These are phyloP conservation scores for Drosophila borborema DNA, from an alignment of 2,888 invertebrate genomes.

Conservation along the genomic window DNA sequence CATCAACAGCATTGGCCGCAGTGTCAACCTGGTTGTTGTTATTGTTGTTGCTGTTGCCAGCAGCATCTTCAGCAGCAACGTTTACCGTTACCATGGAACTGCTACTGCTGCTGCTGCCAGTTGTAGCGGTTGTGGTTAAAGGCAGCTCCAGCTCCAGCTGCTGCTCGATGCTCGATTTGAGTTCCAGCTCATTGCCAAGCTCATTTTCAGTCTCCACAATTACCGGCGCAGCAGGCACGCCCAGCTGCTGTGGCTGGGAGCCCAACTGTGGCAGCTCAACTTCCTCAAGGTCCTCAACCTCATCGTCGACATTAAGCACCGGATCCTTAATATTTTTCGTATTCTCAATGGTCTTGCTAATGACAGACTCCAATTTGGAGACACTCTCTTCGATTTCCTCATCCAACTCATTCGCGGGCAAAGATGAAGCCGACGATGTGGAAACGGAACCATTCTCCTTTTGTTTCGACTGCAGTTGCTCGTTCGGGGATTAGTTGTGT, in stretches of 20 bases:
- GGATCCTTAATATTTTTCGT: slow-evolving; percentile 84
- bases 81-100: slow-evolving; percentile 52
- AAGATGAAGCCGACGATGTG: slow-evolving; percentile 19
- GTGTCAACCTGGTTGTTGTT: slow-evolving; percentile 55
- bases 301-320: slow-evolving; percentile 65
- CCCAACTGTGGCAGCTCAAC: slow-evolving; percentile 53
- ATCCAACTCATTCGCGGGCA: slow-evolving; percentile 58
- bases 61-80: slow-evolving; percentile 36
- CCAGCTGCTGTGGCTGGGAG: slow-evolving; percentile 22
- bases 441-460: slow-evolving; percentile 26
- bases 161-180: slow-evolving; percentile 21
- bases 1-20: slow-evolving; percentile 52
- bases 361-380: slow-evolving; percentile 84
- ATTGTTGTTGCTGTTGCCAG: slow-evolving; percentile 37
- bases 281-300: slow-evolving; percentile 62
- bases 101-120: slow-evolving; percentile 24
- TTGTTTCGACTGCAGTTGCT: slow-evolving; percentile 45
- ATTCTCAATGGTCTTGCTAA: slow-evolving; percentile 85
- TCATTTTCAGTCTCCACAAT: slow-evolving; percentile 56
- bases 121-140: slow-evolving; percentile 34
- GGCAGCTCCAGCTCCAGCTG: slow-evolving; percentile 19
- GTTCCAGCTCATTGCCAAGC: slow-evolving; percentile 47
- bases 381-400: slow-evolving; percentile 84
- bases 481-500: slow-evolving; percentile 20
- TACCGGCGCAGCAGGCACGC: slow-evolving; percentile 55